Evolutionary conservation across 2,888 invertebrate species (phyloP).

Genomic region (Ormyrus labotus): DNA sequence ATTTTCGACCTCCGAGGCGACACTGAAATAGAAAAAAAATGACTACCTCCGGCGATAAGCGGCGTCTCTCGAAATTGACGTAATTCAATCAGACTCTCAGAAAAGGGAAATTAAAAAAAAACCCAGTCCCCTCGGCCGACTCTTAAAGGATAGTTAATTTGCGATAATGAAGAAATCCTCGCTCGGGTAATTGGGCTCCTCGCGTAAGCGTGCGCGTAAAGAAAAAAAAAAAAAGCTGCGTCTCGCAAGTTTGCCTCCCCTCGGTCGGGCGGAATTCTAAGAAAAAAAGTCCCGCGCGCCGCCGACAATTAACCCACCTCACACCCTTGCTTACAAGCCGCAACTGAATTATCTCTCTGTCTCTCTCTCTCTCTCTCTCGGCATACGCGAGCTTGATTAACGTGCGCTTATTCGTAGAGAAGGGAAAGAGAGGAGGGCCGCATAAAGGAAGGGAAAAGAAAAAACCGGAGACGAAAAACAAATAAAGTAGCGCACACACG

Average conservation of each 20-base stretch:
- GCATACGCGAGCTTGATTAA: conserved; percentile 38
- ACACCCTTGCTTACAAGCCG: conserved; percentile 30
- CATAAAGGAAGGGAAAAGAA: conserved; percentile 12
- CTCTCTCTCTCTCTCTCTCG: background rate
- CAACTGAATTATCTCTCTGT: conserved; percentile 34
- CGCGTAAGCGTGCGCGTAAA: background rate
- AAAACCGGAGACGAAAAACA: conserved; percentile 37
- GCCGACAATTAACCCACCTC: conserved; percentile 47
- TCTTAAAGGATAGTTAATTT: conserved; percentile 40
- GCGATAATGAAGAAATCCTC: conserved; percentile 9
- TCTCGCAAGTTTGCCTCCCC: conserved; percentile 39
- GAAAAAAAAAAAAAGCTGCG: background rate
- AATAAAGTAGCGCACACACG: conserved; percentile 45
- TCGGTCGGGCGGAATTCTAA: conserved; percentile 26
- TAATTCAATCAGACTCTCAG: too few relatives aligned
- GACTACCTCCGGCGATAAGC: too few relatives aligned
- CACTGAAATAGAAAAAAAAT: too few relatives aligned
- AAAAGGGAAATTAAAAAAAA: too few relatives aligned
- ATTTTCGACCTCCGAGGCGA: too few relatives aligned
- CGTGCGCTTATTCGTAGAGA: conserved; percentile 1
- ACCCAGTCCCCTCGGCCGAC: background rate
- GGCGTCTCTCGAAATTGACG: too few relatives aligned
- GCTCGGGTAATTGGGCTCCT: conserved; percentile 37
- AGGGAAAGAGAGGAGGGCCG: background rate
- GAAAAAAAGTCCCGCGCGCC: conserved; percentile 21